These are phyloP conservation scores for Tenthredo livida DNA, from an alignment of 2,888 invertebrate species.

Conservation along the genomic window DNA sequence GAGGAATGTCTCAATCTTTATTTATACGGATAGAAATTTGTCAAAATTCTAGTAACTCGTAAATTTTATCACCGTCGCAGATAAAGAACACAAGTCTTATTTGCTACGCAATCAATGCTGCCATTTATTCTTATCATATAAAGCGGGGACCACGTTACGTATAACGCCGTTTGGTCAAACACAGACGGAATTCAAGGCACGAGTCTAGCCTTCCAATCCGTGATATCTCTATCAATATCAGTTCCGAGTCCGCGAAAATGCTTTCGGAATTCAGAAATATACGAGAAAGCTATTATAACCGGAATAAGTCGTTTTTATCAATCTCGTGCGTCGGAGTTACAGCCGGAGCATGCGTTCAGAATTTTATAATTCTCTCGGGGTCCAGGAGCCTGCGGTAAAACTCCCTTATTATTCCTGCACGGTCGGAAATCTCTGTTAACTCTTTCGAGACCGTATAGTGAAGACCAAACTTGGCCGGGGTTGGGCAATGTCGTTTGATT, in stretches of 20 bases:
- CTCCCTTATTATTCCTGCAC: slow-evolving; percentile 23
- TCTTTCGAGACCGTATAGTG: slow-evolving; percentile 12
- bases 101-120: not conserved
- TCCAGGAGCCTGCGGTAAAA: not conserved
- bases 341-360: slow-evolving; percentile 19
- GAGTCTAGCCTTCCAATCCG: slow-evolving; percentile 20
- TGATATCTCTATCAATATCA: slow-evolving; percentile 46
- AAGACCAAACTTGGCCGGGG: slow-evolving; percentile 45
- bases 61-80: not conserved
- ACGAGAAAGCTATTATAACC: slow-evolving; percentile 19
- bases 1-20: not conserved
- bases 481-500: slow-evolving; percentile 52
- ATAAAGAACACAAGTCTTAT: not conserved
- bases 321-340: slow-evolving; percentile 17
- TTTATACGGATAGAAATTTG: not conserved
- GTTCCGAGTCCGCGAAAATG: slow-evolving; percentile 5
- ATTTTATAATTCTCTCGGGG: slow-evolving; percentile 39
- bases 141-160: not conserved
- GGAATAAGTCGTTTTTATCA: slow-evolving; percentile 41
- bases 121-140: slow-evolving; percentile 39
- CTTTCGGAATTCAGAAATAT: slow-evolving; percentile 23
- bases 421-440: not conserved
- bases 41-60: not conserved
- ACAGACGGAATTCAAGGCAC: slow-evolving; percentile 32
- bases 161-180: not conserved